phyloP scores from a whole-genome alignment of 2,888 invertebrate genomes.

The Dromius quadrimaculatus region DNA sequence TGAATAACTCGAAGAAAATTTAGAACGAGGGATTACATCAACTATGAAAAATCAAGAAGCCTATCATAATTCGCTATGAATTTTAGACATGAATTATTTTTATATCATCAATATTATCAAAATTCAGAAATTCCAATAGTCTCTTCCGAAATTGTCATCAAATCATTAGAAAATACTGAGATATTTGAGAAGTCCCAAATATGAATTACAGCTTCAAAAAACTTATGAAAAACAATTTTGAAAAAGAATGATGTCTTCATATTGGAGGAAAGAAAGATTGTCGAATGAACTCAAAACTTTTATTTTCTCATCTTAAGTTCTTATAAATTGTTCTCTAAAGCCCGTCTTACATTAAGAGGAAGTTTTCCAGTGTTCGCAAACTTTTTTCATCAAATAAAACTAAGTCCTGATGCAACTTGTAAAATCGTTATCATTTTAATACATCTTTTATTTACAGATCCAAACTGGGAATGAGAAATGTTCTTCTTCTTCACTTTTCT shows the following conservation, averaged over 20 bases:
- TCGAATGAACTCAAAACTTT: conserved; percentile 29
- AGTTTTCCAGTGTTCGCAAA: conserved; percentile 20
- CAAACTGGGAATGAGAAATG: too few relatives aligned
- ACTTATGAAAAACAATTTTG: conserved; percentile 7
- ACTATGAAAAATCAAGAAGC: too few relatives aligned
- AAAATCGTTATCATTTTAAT: neutral
- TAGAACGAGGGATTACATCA: too few relatives aligned
- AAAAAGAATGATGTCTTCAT: conserved; percentile 27
- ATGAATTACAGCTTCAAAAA: conserved; percentile 15
- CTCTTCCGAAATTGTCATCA: neutral
- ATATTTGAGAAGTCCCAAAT: conserved; percentile 3
- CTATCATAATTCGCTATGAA: too few relatives aligned
- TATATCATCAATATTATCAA: too few relatives aligned
- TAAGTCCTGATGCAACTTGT: neutral
- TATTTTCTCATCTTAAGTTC: conserved; percentile 30
- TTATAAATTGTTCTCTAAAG: conserved; percentile 33
- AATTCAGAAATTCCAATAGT: too few relatives aligned
- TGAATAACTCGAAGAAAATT: too few relatives aligned
- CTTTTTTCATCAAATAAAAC: neutral
- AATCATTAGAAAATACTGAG: too few relatives aligned
- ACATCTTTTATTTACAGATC: too few relatives aligned
- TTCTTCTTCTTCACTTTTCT: too few relatives aligned
- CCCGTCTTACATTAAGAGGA: conserved; percentile 21
- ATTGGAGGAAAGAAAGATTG: conserved; percentile 23
- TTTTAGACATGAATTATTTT: too few relatives aligned